Percentiles rank a stretch among this genome's conserved stretches.
Evolutionary conservation across 2,888 invertebrate species (phyloP).

Genomic region (Copidosoma aretas): DNA sequence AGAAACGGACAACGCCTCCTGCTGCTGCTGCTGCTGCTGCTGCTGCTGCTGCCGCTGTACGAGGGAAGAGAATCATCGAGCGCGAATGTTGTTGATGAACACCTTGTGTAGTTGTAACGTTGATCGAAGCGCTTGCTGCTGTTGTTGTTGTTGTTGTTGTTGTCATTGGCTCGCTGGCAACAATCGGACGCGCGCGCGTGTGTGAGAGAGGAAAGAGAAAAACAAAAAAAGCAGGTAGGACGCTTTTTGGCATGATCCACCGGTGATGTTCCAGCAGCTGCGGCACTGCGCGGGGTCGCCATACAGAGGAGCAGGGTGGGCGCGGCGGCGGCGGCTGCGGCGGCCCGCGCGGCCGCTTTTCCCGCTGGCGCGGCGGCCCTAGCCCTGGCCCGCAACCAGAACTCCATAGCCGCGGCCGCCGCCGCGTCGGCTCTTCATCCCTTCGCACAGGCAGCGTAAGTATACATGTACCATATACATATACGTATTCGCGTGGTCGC

Average conservation of each 20-base stretch:
- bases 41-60: neutral
- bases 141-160: too few relatives aligned
- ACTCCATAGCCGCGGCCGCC: constrained; percentile 72
- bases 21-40: neutral
- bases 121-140: too few relatives aligned
- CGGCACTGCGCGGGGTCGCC: constrained; percentile 83
- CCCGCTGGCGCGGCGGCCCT: constrained; percentile 78
- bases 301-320: constrained; percentile 77
- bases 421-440: constrained; percentile 83
- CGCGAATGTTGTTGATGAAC: neutral
- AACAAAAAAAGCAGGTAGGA: constrained; percentile 48
- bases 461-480: constrained; percentile 60
- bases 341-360: constrained; percentile 69
- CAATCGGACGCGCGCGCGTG: too few relatives aligned
- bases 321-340: constrained; percentile 54
- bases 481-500: neutral
- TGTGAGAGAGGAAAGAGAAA: too few relatives aligned
- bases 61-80: neutral
- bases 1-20: neutral
- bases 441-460: constrained; percentile 82
- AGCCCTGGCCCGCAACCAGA: constrained; percentile 72
- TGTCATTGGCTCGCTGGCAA: too few relatives aligned
- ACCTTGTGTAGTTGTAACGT: too few relatives aligned
- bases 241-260: constrained; percentile 47
- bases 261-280: constrained; percentile 66